Evolutionary conservation across 2,888 invertebrate genomes (phyloP), one percentile per base, ranked within the genome.

Genomic region (Andrena marginata): DNA sequence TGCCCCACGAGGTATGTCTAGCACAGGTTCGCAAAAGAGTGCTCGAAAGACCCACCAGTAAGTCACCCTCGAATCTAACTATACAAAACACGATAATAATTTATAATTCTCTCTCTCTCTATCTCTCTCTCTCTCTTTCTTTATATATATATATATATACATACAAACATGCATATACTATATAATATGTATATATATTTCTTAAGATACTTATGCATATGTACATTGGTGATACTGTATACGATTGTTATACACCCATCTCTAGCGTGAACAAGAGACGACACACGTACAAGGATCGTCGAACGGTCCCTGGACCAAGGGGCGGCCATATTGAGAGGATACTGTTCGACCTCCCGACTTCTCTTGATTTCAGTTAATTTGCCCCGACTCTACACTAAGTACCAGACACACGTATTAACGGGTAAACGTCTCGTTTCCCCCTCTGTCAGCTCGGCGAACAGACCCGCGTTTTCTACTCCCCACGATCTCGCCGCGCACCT

Each of bases 1-100:
- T 93, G 92, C 92, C 91, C 94, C 94, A 93, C 93, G 93, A 94
- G 94, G 94, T 94, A 94, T 93, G 93, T 93, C 91, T 92, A 91
- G 89, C 91, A 92, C 93, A 92, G 92, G 92, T 91, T 92, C 91
- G 86, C 90, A 90, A 91, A 92, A 92, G 90, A 90, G 88, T 85
- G 85, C 85, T 87, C 88, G 88, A 89, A 92, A 90, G 87, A 88
- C 85, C 89, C 84, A 90, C 90, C 92, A 91, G 94, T 94, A 93
- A 94, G 94, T 93, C 92, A 92, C 85, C 91, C 91, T 86, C 85
- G 88, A 88, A 87, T 88, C 74, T 88, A 88, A 81, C 75, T 82
- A 84, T 72, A 85, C 77, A 77, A 42, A 80, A 76, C 77, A 82
- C 67, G 33, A 79, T 84, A 79, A 71, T 72, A 72, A 84, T 77